Base-by-base conservation (phyloP, 2,888 invertebrate genomes). In the Apocheima hispidaria region DNA sequence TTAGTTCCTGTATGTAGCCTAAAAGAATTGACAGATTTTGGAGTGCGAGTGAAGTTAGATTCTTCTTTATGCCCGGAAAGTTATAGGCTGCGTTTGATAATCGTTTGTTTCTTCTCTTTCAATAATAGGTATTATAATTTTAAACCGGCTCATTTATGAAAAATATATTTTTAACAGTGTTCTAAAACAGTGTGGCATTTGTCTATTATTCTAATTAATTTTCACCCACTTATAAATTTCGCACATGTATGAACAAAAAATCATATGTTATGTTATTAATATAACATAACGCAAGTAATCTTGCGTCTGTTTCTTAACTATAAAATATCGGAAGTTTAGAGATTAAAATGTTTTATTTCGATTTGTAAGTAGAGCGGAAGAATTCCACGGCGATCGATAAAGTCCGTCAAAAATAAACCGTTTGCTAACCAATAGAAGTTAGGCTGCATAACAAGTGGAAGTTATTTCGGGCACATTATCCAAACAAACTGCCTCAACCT, bases 401-500 rank as follows among this genome's bases (percentile, higher is more conserved):
- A 66, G 61, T 70, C 48, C 65, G 67, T 73, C 66, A 71, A 74
- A 81, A 79, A 79, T 79, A 82, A 83, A 56, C 78, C 77, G 76
- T 81, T 82, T 70, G 71, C 50, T 61, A 66, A 71, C 73, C 71
- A 73, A 75, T 75, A 75, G 67, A 69, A 69, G 74, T 73, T 71
- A 68, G 72, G 63, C 73, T 73, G 73, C 68, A 71, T 68, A 77
- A 79, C 79, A 78, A 79, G 77, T 77, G 73, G 68, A 53, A 71
- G 74, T 77, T 84, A 84, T 84, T 84, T 84, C 64, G 72, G 76
- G 76, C 69, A 61, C 67, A 63, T 77, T 85, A 78, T 80, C 78
- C 78, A 81, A 79, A 83, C 81, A 79, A 68, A 68, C 69, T 66
- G 63, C 68, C 65, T 68, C 57, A 61, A 74, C 72, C 64, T 67